Conservation (phyloP, 2,888 invertebrate species). For the Ophion obscuratus region DNA sequence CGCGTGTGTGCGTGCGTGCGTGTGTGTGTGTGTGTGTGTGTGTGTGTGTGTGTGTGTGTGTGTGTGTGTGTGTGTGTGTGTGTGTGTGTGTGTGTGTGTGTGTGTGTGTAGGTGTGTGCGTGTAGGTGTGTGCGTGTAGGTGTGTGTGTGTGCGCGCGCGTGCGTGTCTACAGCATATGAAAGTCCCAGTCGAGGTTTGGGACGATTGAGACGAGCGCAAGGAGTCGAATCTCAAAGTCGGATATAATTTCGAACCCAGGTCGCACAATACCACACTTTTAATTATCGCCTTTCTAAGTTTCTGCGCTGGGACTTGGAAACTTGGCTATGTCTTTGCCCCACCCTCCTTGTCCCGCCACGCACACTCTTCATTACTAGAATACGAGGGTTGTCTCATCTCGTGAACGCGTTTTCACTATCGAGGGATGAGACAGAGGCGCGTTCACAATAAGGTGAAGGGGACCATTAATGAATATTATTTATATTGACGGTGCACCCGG, state of each 20-base stretch:
- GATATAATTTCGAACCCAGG: conserved; percentile 27
- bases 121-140: background rate
- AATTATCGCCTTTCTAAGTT: conserved; percentile 39
- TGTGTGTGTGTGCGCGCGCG: background rate
- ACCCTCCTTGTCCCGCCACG: background rate
- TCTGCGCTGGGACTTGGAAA: background rate
- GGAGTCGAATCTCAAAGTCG: conserved; percentile 35
- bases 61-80: no score
- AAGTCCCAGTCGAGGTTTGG: conserved; percentile 1
- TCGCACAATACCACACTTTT: conserved; percentile 31
- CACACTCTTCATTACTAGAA: background rate
- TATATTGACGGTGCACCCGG: background rate
- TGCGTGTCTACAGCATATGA: background rate
- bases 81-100: no score
- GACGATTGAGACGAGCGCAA: conserved; percentile 13
- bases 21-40: no score
- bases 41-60: no score
- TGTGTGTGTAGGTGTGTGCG: no score
- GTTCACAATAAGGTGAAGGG: background rate
- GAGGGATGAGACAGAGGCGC: no score
- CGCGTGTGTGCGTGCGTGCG: no score
- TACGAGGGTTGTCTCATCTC: background rate
- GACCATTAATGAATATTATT: background rate
- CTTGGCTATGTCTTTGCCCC: background rate
- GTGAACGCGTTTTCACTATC: background rate